Base-by-base conservation (phyloP, 2,888 invertebrate species). In the Aquatica leii region DNA sequence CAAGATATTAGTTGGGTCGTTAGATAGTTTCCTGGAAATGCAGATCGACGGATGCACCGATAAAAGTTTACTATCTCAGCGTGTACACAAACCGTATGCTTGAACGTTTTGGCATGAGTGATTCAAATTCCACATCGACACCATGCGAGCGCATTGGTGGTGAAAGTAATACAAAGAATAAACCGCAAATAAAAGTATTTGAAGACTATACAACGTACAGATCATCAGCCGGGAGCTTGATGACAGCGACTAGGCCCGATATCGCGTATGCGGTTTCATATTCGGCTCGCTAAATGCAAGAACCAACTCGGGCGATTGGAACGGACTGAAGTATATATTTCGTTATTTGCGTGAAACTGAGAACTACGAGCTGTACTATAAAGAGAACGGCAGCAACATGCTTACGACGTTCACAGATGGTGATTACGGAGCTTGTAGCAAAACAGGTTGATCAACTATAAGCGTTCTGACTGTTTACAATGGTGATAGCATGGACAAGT, bases 31-130 rank as follows among this genome's bases (percentile, higher is more conserved):
- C 17, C 14, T 43, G 18, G 43, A 15, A 18, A 43, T 43, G 43
- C 43, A 43, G 46, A 46, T 17, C 46, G 15, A 46, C 46, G 2
- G 11, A 20, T 18, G 46, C 3, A 46, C 18, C 46, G 18, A 46
- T n/a, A 18, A 18, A 20, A 46, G 17, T 35, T 65, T 62, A n/a
- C 17, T 66, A 17, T 50, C 59, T 41, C 65, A 65, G 31, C 21
- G 21, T 8, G 15, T 62, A 65, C 35, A 46, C 52, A 18, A 56
- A 55, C 9, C 58, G 58, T 40, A 46, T 63, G 2, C 50, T 66
- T 11, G 21, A 59, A 34, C 35, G 59, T n/a, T 66, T 66, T 40
- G 35, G 34, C 11, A 66, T 66, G 62, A 11, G 17, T 17, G 58
- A 65, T 12, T 34, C 59, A 9, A 66, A 62, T 43, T 8, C 62